These are phyloP conservation scores for Platysternon megacephalum DNA, from an alignment of 2,113 vertebrate species.

Conservation along the genomic window DNA sequence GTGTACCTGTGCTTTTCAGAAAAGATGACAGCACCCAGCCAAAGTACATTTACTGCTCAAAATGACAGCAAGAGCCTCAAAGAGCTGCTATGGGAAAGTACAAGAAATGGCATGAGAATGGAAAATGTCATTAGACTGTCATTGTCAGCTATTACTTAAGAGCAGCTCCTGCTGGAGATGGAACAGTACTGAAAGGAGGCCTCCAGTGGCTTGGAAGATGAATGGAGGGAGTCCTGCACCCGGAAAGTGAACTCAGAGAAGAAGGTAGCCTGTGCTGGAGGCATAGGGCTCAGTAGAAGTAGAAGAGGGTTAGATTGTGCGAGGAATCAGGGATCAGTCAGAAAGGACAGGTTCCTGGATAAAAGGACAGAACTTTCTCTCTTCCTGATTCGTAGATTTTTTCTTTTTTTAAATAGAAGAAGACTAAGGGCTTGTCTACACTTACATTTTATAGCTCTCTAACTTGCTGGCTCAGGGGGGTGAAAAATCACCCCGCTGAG, in stretches of 20 bases:
- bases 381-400: not conserved
- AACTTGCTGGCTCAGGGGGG: too few relatives aligned
- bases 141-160: not conserved
- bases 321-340: not conserved
- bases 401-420: not conserved
- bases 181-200: not conserved
- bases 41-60: not conserved
- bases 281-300: not conserved
- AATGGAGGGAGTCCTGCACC: not conserved
- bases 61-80: not conserved
- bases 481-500: too few relatives aligned
- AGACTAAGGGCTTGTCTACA: not conserved
- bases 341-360: not conserved
- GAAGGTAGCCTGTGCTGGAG: not conserved
- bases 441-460: too few relatives aligned
- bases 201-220: rapidly evolving
- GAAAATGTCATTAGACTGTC: not conserved
- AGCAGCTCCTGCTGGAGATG: not conserved
- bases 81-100: not conserved
- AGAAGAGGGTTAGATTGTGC: not conserved
- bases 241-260: rapidly evolving
- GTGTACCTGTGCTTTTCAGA: not conserved
- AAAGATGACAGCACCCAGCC: not conserved
- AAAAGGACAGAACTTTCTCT: not conserved
- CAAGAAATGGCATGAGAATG: not conserved